These are phyloP conservation scores for Synanthedon vespiformis DNA, from an alignment of 2,888 invertebrate genomes.

Conservation along the genomic window DNA sequence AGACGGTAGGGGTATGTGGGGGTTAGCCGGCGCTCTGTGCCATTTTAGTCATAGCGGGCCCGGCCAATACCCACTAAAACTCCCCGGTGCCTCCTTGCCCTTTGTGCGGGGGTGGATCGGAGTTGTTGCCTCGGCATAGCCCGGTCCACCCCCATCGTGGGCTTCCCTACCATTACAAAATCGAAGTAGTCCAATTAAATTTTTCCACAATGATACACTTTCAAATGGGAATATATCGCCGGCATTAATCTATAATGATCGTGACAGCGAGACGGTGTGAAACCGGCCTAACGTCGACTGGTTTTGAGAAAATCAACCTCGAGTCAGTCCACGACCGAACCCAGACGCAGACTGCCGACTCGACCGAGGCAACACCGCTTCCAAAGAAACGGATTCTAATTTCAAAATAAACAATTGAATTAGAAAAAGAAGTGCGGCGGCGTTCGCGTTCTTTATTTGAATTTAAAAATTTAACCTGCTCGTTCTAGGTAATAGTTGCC, in stretches of 20 bases:
- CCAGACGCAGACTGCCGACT: slow-evolving; percentile 22
- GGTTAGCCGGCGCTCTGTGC: no score
- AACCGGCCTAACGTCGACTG: slow-evolving; percentile 27
- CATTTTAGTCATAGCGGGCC: no score
- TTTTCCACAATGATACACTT: slow-evolving; percentile 44
- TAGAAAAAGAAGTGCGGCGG: background rate
- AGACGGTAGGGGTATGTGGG: no score
- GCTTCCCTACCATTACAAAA: background rate
- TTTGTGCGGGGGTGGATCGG: no score
- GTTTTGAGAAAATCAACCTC: slow-evolving; percentile 42
- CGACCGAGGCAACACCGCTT: background rate
- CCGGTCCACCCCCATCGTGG: no score
- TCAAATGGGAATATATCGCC: slow-evolving; percentile 26
- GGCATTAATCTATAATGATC: slow-evolving; percentile 28
- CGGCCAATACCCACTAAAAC: no score
- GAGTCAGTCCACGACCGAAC: slow-evolving; percentile 9
- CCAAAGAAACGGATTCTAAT: background rate
- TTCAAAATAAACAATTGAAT: slow-evolving; percentile 1
- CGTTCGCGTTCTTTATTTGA: background rate
- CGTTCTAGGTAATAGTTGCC: background rate
- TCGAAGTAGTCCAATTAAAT: slow-evolving; percentile 7
- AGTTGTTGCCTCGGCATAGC: no score
- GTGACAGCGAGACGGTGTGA: slow-evolving; percentile 14
- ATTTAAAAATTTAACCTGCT: no score
- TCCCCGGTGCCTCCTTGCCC: no score